phyloP scores from a whole-genome alignment of 2,113 vertebrate species.

The Anarrhichthys ocellatus region DNA sequence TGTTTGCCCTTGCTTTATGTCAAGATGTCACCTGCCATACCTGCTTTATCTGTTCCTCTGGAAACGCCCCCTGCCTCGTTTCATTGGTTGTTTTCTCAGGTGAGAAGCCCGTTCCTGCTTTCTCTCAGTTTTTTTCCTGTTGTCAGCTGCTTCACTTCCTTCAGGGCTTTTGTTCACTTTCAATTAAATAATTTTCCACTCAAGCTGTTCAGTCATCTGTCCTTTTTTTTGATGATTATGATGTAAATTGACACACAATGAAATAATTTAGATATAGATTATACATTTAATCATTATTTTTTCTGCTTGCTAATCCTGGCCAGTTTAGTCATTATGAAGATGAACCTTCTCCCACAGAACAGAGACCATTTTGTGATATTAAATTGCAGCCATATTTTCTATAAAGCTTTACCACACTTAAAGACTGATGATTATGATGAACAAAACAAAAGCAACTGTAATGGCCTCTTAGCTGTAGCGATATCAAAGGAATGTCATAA shows the following conservation, averaged over 20 bases:
- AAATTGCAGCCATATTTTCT: neutral
- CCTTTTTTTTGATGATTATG: neutral
- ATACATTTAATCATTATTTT: neutral
- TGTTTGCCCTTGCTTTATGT: constrained; percentile 79
- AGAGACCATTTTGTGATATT: neutral
- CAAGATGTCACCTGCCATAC: constrained; percentile 81
- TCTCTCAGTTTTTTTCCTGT: constrained; percentile 13
- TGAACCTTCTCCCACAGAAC: neutral
- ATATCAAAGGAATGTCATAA: neutral
- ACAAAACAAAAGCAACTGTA: neutral
- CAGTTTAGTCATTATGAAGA: neutral
- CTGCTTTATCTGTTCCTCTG: constrained; percentile 79
- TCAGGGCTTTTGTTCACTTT: constrained; percentile 59
- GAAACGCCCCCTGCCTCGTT: constrained; percentile 74
- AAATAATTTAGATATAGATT: neutral
- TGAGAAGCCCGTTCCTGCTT: constrained; percentile 51
- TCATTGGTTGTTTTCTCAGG: constrained; percentile 78
- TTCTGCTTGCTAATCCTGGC: neutral
- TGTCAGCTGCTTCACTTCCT: constrained; percentile 70
- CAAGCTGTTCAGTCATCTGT: constrained; percentile 2
- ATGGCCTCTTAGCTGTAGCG: neutral
- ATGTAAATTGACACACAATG: constrained; percentile 5
- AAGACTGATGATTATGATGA: neutral
- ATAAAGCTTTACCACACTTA: neutral
- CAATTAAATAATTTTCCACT: constrained; percentile 68